A percentile compares a stretch with the other conserved stretches of the same genome.
Evolutionary conservation across 2,113 vertebrate genomes (phyloP).

Genomic region (Petaurus breviceps): DNA sequence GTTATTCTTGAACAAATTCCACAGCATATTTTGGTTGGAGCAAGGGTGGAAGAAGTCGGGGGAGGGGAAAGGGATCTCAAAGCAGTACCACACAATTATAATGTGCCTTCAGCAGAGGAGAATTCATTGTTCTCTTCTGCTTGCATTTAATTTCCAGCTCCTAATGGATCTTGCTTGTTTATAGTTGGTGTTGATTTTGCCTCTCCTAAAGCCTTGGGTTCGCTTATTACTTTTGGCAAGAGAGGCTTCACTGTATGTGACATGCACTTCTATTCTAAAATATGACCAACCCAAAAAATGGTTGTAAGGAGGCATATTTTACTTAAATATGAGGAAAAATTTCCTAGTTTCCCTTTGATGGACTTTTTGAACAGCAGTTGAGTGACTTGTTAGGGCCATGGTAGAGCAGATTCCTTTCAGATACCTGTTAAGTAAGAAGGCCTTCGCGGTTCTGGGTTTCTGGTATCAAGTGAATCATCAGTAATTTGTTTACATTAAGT

Average conservation of each 20-base stretch:
- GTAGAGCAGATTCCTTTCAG: neutral
- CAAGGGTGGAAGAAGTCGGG: constrained; percentile 59
- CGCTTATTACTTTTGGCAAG: constrained; percentile 49
- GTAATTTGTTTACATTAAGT: constrained; percentile 18
- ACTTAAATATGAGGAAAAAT: neutral
- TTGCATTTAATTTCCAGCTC: constrained; percentile 30
- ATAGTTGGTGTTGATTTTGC: constrained; percentile 27
- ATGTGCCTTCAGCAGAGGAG: neutral
- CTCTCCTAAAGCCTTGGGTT: constrained; percentile 34
- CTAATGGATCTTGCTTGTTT: constrained; percentile 13
- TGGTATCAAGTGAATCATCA: neutral
- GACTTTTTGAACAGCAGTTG: neutral
- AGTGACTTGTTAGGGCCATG: neutral
- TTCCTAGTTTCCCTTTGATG: neutral
- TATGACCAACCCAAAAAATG: constrained; percentile 19
- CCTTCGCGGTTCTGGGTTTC: neutral
- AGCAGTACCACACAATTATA: neutral
- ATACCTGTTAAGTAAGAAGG: neutral
- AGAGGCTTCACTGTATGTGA: constrained; percentile 38
- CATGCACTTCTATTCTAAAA: constrained; percentile 29
- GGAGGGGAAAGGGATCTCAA: neutral
- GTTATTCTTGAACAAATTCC: constrained; percentile 53
- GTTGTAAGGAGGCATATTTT: neutral
- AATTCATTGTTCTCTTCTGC: neutral
- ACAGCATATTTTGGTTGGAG: constrained; percentile 58